Evolutionary conservation across 2,797 vertebrate genomes (phyloP).

Genomic region (Siniperca undulata): DNA sequence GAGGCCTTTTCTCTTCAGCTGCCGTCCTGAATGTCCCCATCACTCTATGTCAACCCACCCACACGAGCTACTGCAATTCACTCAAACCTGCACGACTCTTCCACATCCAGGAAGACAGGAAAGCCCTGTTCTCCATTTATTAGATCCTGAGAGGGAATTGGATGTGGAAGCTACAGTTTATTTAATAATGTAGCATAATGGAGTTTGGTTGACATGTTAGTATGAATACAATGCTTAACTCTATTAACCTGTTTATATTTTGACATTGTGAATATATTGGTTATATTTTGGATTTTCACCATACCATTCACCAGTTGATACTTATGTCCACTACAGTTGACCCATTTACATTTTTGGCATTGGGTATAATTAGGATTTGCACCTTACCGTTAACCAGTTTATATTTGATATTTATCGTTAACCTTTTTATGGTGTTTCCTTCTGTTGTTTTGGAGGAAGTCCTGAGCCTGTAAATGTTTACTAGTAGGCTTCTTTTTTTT

Average conservation of each 20-base stretch:
- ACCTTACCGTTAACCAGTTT: no score
- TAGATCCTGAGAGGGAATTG: background rate
- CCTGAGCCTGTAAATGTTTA: background rate
- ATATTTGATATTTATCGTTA: no score
- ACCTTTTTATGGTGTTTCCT: background rate
- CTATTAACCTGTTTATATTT: no score
- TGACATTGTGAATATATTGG: no score
- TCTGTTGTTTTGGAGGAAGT: background rate
- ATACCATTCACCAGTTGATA: no score
- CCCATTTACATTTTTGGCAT: no score
- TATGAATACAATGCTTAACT: background rate
- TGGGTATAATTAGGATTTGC: no score
- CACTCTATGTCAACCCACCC: constrained; percentile 44
- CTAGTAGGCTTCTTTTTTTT: background rate
- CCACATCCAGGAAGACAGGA: constrained; percentile 5
- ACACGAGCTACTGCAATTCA: constrained; percentile 9
- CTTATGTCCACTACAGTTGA: no score
- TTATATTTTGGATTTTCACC: no score
- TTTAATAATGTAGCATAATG: background rate
- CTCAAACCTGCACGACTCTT: constrained; percentile 2
- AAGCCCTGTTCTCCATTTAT: background rate
- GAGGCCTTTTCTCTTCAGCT: constrained; percentile 47
- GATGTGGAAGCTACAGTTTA: background rate
- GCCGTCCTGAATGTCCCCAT: constrained; percentile 45
- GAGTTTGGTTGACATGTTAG: background rate